phyloP scores from a whole-genome alignment of 2,113 vertebrate genomes.

The Neoarius graeffei region DNA sequence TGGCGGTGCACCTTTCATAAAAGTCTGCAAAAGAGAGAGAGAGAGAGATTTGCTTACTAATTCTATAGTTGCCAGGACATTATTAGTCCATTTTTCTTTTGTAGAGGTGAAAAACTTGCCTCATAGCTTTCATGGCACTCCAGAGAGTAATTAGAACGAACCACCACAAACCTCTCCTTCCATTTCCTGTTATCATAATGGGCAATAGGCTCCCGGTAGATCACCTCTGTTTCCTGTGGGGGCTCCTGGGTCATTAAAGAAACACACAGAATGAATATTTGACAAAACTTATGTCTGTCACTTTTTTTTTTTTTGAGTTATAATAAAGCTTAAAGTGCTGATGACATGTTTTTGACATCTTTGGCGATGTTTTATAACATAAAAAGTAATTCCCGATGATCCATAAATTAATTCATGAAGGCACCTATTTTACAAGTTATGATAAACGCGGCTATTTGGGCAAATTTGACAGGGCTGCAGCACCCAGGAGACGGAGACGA shows the following conservation, averaged over 20 bases:
- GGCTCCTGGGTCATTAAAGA: conserved; percentile 64
- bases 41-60: conserved; percentile 24
- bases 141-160: conserved; percentile 83
- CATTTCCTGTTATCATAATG: conserved; percentile 85
- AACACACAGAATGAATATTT: conserved; percentile 4
- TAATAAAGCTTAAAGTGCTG: no score
- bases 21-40: conserved; percentile 68
- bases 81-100: neutral
- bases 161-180: conserved; percentile 82
- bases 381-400: no score
- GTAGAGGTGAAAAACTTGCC: conserved; percentile 65
- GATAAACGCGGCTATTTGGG: no score
- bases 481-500: no score
- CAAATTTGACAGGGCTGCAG: no score
- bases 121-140: conserved; percentile 86
- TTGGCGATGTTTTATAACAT: no score
- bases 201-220: conserved; percentile 79
- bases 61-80: no score
- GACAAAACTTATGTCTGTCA: no score
- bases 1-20: conserved; percentile 74
- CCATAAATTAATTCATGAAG: no score
- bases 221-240: conserved; percentile 59
- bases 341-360: no score
- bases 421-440: no score
- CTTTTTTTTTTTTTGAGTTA: no score